Evolutionary conservation across 2,888 invertebrate genomes (phyloP), one percentile per base, ranked within the genome.

Genomic region (Hyppa rectilinea): DNA sequence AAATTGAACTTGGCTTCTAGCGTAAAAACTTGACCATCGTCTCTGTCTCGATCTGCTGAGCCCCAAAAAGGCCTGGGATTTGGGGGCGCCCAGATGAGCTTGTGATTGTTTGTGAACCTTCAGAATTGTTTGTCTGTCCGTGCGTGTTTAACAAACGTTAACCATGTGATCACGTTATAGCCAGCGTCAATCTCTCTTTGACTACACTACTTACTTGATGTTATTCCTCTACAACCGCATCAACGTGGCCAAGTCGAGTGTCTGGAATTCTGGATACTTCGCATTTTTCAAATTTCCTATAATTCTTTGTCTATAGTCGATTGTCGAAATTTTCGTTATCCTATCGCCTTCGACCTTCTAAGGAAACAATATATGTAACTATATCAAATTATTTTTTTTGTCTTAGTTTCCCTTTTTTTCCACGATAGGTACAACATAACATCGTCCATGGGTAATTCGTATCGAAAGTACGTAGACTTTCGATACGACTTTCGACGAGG

Each of bases 61-160:
- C 14, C 38, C 7, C 12, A 26, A 65, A 45, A 34, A 26, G 4
- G 29, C 17, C 12, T 4, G 7, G n/a, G n/a, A 7, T 45, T n/a
- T 36, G 34, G 17, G n/a, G n/a, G 20, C 10, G 7, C 10, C 23
- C 3, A 43, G n/a, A 26, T 65, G 17, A 23, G 61, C 2, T 40
- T 62, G 14, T 23, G 23, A 62, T 40, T 60, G n/a, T n/a, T n/a
- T n/a, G n/a, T n/a, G n/a, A n/a, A n/a, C 62, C n/a, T 63, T 59
- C n/a, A 38, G 17, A 17, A n/a, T 29, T n/a, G 36, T 38, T n/a
- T 29, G n/a, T 23, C 9, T 17, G 12, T 23, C 34, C 23, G 31
- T 40, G 12, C 20, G 23, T n/a, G 23, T 56, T 55, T 34, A 53
- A 14, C 23, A 56, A 58, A 29, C 36, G 29, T 36, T 29, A 26